Percentiles rank a stretch among this genome's conserved stretches.
These are phyloP conservation scores for Aulostomus chinensis DNA, from an alignment of 2,797 vertebrate genomes.

Conservation along the genomic window DNA sequence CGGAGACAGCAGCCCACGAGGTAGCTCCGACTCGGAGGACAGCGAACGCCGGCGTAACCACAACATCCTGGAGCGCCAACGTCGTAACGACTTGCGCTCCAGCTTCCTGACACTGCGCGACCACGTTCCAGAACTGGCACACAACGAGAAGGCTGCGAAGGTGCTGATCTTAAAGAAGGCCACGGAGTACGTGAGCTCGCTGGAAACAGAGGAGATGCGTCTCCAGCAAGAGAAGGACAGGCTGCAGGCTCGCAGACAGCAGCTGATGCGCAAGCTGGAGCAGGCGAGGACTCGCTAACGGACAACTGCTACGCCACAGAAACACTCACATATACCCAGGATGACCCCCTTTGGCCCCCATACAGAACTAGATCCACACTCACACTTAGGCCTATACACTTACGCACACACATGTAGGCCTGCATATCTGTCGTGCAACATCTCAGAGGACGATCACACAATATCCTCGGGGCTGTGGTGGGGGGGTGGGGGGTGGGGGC, in stretches of 20 bases:
- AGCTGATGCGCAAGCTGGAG: constrained; percentile 90
- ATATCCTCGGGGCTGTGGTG: constrained; percentile 4
- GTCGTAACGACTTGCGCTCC: constrained; percentile 95
- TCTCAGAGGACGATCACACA: constrained; percentile 62
- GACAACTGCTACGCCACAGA: constrained; percentile 56
- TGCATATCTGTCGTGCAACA: constrained; percentile 35
- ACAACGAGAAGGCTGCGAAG: constrained; percentile 97
- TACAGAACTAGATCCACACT: constrained; percentile 15
- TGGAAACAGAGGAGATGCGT: constrained; percentile 88
- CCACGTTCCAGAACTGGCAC: constrained; percentile 94
- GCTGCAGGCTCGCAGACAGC: constrained; percentile 87
- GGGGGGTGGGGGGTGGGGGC: constrained; percentile 37
- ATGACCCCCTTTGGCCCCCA: constrained; percentile 21
- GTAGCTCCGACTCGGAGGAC: constrained; percentile 93
- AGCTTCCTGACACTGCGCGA: constrained; percentile 96
- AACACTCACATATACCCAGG: constrained; percentile 63
- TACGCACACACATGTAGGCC: constrained; percentile 44
- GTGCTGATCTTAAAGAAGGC: constrained; percentile 99
- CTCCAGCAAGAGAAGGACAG: constrained; percentile 92
- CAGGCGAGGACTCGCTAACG: constrained; percentile 93
- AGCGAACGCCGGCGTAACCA: constrained; percentile 96
- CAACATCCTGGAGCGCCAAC: constrained; percentile 97
- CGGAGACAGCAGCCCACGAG: constrained; percentile 73
- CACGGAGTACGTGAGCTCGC: constrained; percentile 90
- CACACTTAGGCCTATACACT: constrained; percentile 36